These are phyloP conservation scores for Eubucco bourcierii DNA, from an alignment of 2,113 vertebrate species.

Conservation along the genomic window DNA sequence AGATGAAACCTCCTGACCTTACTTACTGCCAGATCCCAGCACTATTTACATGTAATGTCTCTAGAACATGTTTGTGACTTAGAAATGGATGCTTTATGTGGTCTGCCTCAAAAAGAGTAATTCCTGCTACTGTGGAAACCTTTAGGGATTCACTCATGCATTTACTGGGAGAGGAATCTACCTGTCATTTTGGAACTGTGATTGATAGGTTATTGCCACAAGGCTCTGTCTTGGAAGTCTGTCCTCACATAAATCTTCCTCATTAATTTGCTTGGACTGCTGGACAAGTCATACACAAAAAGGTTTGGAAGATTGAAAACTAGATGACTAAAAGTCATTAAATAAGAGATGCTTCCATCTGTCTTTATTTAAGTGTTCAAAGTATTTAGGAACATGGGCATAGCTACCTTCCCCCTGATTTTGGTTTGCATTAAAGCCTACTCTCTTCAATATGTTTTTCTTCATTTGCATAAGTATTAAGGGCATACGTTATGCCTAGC, in stretches of 20 bases:
- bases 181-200: neutral
- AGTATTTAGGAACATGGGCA: neutral
- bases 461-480: neutral
- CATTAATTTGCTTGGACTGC: neutral
- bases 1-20: neutral
- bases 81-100: neutral
- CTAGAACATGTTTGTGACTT: neutral
- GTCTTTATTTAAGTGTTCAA: neutral
- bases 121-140: constrained; percentile 1
- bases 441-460: neutral
- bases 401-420: neutral
- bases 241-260: neutral
- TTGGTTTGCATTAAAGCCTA: neutral
- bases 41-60: neutral
- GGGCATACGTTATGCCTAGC: neutral
- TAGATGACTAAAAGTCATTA: neutral
- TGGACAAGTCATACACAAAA: neutral
- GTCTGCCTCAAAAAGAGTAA: neutral
- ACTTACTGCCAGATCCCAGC: neutral
- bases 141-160: neutral
- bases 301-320: neutral
- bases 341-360: neutral
- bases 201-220: neutral
- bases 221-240: neutral
- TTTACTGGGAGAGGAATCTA: neutral